Evolutionary conservation across 2,113 vertebrate genomes (phyloP).

Genomic region (Noctilio leporinus): DNA sequence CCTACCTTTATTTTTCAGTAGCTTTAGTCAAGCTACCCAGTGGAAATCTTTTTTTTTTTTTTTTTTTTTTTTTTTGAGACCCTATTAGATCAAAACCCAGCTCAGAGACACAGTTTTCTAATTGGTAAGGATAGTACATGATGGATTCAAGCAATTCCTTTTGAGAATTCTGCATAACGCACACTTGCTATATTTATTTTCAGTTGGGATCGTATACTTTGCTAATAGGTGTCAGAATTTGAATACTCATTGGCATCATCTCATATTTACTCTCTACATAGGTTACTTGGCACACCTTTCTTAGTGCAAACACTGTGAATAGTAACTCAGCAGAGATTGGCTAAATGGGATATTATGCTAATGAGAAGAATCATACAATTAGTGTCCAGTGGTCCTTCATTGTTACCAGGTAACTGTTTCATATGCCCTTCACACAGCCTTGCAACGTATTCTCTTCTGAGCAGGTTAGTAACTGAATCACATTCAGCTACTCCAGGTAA

Average conservation of each 20-base stretch:
- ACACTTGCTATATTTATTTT: background rate
- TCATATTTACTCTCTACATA: background rate
- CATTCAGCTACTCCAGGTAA: background rate
- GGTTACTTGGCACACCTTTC: background rate
- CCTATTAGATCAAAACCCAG: background rate
- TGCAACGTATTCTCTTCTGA: background rate
- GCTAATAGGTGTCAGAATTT: background rate
- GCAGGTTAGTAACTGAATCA: background rate
- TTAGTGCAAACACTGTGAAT: background rate
- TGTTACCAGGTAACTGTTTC: background rate
- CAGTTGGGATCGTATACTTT: background rate
- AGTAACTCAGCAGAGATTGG: background rate
- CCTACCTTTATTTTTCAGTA: constrained; percentile 44
- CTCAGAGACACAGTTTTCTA: background rate
- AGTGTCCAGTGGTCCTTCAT: background rate
- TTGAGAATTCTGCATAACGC: background rate
- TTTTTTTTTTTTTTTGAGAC: background rate
- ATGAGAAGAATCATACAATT: background rate
- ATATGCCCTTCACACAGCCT: background rate
- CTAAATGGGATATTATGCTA: background rate
- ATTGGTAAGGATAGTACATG: background rate
- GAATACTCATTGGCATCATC: background rate
- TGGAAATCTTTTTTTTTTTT: background rate
- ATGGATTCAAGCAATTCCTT: background rate
- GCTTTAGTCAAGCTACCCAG: background rate